Evolutionary conservation across 2,888 invertebrate species (phyloP).

Genomic region (Lithosia quadra): DNA sequence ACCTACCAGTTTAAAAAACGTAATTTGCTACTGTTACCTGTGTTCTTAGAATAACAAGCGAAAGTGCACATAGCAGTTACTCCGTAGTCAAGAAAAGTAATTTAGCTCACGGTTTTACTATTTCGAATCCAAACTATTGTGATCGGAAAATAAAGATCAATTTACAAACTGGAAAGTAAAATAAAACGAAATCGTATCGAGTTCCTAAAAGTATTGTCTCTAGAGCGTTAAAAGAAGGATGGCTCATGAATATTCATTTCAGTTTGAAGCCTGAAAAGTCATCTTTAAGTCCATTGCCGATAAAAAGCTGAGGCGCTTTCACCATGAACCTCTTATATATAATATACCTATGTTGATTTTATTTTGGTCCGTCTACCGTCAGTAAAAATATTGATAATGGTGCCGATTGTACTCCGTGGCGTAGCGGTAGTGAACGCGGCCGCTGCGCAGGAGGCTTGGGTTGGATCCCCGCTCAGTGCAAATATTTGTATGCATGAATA

Average conservation of each 20-base stretch:
- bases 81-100: neutral
- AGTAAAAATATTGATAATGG: constrained; percentile 30
- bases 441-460: no score
- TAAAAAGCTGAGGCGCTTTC: constrained; percentile 64
- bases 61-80: neutral
- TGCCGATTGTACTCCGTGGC: neutral
- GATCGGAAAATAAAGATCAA: neutral
- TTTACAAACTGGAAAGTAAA: constrained; percentile 35
- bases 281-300: constrained; percentile 82
- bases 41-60: neutral
- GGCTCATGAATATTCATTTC: constrained; percentile 84
- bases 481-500: no score
- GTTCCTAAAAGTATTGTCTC: constrained; percentile 62
- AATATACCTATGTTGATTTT: constrained; percentile 42
- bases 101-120: neutral
- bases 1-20: neutral
- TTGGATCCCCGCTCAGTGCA: no score
- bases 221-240: constrained; percentile 68
- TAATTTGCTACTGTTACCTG: neutral
- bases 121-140: neutral
- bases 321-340: constrained; percentile 63
- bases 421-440: no score
- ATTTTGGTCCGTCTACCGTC: constrained; percentile 63
- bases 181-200: constrained; percentile 23
- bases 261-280: constrained; percentile 80